Conservation (phyloP, 2,888 invertebrate genomes). For the Fabriciana adippe region DNA sequence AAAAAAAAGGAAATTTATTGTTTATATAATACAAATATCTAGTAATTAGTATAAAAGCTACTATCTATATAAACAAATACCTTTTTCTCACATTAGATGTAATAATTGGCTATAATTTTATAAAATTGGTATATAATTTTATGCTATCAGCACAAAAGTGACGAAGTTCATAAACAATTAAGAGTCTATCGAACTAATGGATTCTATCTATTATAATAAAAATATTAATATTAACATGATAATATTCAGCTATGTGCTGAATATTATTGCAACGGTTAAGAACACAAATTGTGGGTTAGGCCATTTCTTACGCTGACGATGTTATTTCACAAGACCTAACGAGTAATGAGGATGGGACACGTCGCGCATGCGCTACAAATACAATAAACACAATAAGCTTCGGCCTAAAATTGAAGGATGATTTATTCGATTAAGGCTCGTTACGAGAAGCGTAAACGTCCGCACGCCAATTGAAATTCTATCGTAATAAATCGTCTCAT, state of each 20-base stretch:
- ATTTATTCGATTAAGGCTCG: conserved; percentile 41
- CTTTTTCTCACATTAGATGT: neutral
- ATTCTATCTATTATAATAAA: too few species aligned
- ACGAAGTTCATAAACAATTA: too few species aligned
- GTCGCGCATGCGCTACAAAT: neutral
- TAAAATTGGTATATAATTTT: neutral
- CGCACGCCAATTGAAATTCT: conserved; percentile 27
- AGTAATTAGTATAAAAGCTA: conserved; percentile 18
- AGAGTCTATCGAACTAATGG: too few species aligned
- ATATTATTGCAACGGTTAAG: too few species aligned
- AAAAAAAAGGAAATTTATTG: neutral
- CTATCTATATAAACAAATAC: neutral
- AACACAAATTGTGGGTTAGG: neutral
- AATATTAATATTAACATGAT: too few species aligned
- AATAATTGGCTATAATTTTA: neutral
- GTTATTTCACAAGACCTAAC: neutral
- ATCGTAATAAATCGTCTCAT: neutral
- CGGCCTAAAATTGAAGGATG: conserved; percentile 27
- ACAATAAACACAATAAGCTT: conserved; percentile 9
- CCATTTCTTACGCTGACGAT: neutral
- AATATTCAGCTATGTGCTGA: too few species aligned
- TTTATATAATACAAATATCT: neutral
- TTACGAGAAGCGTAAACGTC: conserved; percentile 25
- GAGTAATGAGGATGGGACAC: neutral
- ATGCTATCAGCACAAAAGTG: neutral